A percentile compares a stretch with the other conserved stretches of the same genome.
phyloP scores from a whole-genome alignment of 2,888 invertebrate genomes.

The Hesperia comma region DNA sequence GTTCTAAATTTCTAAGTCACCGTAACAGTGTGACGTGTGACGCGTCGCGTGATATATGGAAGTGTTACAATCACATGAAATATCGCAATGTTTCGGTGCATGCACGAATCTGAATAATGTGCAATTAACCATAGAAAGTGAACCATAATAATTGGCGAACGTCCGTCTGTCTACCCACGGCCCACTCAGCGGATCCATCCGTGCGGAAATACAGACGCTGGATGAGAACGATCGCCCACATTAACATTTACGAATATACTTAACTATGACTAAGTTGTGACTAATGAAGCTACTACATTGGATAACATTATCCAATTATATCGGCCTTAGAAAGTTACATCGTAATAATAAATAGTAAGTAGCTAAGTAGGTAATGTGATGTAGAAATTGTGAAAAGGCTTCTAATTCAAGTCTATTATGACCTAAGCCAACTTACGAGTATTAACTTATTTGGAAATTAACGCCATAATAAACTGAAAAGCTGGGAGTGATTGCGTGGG shows the following conservation, averaged over 20 bases:
- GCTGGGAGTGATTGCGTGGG: conserved; percentile 9
- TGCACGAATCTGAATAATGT: conserved; percentile 45
- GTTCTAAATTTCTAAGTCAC: too few relatives aligned
- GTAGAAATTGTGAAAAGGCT: not conserved
- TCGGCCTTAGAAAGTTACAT: conserved; percentile 23
- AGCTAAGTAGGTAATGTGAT: too few relatives aligned
- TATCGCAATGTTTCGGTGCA: conserved; percentile 37
- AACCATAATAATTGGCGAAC: conserved; percentile 71
- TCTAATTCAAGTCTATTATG: too few relatives aligned
- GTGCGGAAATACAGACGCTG: conserved; percentile 62
- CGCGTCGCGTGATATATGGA: conserved; percentile 21
- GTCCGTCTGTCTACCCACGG: conserved; percentile 67
- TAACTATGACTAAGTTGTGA: conserved; percentile 13
- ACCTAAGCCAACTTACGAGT: not conserved
- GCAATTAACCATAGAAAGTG: conserved; percentile 75
- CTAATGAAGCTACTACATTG: conserved; percentile 6
- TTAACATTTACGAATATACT: not conserved
- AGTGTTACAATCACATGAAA: conserved; percentile 40
- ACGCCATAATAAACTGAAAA: not conserved
- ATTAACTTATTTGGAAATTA: not conserved
- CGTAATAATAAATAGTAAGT: not conserved
- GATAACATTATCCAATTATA: conserved; percentile 23
- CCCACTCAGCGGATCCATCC: conserved; percentile 57
- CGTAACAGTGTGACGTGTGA: not conserved
- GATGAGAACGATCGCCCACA: conserved; percentile 49